Evolutionary conservation across 2,113 vertebrate species (phyloP).

Genomic region (Phrynosoma blainvillii): DNA sequence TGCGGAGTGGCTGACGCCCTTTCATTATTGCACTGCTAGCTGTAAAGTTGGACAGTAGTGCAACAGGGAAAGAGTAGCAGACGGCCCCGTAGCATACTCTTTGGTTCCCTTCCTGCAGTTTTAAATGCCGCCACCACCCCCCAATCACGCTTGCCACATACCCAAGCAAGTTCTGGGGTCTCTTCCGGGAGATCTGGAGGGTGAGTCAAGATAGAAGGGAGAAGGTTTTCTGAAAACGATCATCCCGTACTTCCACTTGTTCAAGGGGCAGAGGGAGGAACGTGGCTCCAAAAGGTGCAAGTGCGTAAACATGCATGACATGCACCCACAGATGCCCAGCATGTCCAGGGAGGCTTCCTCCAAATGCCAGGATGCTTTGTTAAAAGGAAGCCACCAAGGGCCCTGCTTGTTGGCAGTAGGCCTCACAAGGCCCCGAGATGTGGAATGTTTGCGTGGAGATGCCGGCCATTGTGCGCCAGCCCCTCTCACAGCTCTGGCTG

Average conservation of each 20-base stretch:
- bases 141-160: neutral
- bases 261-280: too few species aligned
- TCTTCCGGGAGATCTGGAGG: neutral
- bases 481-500: neutral
- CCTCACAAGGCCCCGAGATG: neutral
- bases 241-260: too few species aligned
- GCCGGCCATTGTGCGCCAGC: neutral
- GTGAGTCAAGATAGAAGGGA: too few species aligned
- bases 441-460: neutral
- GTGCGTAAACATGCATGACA: too few species aligned
- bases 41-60: slow-evolving; percentile 88
- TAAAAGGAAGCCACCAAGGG: too few species aligned
- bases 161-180: neutral
- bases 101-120: neutral
- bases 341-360: neutral
- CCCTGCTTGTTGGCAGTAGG: too few species aligned
- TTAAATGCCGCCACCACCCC: neutral
- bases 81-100: slow-evolving; percentile 40
- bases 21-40: slow-evolving; percentile 97
- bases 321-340: neutral
- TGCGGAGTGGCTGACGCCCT: slow-evolving; percentile 86
- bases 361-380: neutral
- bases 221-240: too few species aligned
- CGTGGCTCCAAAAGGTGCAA: too few species aligned
- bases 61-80: slow-evolving; percentile 94